These are phyloP conservation scores for Myioborus miniatus DNA, from an alignment of 2,797 vertebrate species.

Conservation along the genomic window DNA sequence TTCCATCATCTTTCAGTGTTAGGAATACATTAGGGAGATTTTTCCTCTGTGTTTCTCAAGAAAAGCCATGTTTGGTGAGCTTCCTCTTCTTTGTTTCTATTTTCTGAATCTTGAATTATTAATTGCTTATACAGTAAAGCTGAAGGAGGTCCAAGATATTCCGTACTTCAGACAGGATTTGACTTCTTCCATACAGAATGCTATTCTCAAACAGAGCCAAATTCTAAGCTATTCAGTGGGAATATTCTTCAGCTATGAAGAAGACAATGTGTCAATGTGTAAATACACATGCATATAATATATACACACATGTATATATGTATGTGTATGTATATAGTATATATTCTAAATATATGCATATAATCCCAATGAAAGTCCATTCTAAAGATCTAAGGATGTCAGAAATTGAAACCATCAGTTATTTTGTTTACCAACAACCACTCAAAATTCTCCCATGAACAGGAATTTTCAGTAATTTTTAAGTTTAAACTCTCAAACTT, in stretches of 20 bases:
- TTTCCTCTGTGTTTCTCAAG: background rate
- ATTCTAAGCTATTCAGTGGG: background rate
- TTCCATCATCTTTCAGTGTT: conserved; percentile 11
- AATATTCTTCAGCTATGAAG: background rate
- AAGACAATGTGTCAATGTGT: background rate
- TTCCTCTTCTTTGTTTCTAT: conserved; percentile 27
- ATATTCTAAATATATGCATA: background rate
- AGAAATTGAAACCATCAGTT: background rate
- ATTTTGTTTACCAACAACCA: background rate
- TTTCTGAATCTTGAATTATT: conserved; percentile 15
- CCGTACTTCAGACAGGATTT: background rate
- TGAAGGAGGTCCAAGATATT: background rate
- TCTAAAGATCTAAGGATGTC: background rate
- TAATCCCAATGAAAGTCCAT: background rate
- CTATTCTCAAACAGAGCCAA: background rate
- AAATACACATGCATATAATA: background rate
- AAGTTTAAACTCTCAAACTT: background rate
- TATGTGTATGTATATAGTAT: background rate
- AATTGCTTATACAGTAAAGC: background rate
- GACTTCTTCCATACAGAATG: background rate
- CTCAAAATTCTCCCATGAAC: background rate
- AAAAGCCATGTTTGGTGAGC: conserved; percentile 12
- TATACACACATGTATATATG: background rate
- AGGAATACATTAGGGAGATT: background rate
- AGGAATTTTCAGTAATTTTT: background rate